A percentile compares a stretch with the other conserved stretches of the same genome.
Conservation (phyloP, 2,888 invertebrate species). For the Adelphocoris suturalis region DNA sequence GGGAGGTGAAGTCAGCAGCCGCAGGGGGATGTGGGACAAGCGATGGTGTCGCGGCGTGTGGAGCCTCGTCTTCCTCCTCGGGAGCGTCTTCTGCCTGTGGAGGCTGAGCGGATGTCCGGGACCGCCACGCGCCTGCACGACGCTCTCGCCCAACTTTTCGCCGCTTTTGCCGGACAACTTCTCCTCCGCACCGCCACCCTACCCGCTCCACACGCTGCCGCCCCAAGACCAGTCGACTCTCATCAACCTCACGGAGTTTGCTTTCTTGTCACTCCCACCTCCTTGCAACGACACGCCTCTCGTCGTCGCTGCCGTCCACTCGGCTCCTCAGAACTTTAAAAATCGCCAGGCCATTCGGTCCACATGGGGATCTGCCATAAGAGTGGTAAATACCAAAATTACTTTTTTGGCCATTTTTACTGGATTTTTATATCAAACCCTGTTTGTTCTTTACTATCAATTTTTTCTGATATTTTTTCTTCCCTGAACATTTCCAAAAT, state of each 20-base stretch:
- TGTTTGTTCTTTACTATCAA: too few species aligned
- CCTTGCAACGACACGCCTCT: slow-evolving; percentile 79
- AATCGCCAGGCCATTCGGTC: slow-evolving; percentile 85
- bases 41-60: slow-evolving; percentile 72
- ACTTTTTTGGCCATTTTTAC: not conserved
- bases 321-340: slow-evolving; percentile 84
- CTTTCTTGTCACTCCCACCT: slow-evolving; percentile 81
- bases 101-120: slow-evolving; percentile 72
- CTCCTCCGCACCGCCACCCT: slow-evolving; percentile 68
- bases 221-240: slow-evolving; percentile 78
- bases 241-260: slow-evolving; percentile 83
- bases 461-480: too few species aligned
- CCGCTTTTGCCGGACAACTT: slow-evolving; percentile 72
- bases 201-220: slow-evolving; percentile 74
- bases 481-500: too few species aligned
- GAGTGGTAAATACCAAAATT: slow-evolving; percentile 48
- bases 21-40: slow-evolving; percentile 71
- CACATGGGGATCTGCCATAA: slow-evolving; percentile 84
- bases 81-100: slow-evolving; percentile 72
- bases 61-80: slow-evolving; percentile 71
- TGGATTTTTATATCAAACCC: too few species aligned
- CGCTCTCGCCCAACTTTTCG: slow-evolving; percentile 58
- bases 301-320: slow-evolving; percentile 84
- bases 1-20: slow-evolving; percentile 28
- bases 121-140: slow-evolving; percentile 43